Conservation (phyloP, 1,140 invertebrate species). For the Periplaneta americana region DNA sequence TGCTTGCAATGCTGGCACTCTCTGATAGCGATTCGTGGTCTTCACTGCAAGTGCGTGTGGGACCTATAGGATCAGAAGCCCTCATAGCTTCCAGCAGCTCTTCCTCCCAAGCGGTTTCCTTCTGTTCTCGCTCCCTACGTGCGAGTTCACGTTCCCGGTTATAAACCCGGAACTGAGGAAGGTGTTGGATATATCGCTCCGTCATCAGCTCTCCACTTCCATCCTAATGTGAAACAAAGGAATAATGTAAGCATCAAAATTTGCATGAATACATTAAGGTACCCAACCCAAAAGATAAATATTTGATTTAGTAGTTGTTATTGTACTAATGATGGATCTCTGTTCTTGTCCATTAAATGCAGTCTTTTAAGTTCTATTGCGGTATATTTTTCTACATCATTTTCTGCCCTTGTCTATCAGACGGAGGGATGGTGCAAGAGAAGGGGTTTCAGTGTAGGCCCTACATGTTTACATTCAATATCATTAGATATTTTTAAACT, state of each 20-base stretch:
- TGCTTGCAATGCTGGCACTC: not conserved
- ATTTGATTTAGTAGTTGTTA: too few species aligned
- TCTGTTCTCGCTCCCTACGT: slow-evolving; percentile 52
- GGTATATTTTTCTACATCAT: too few species aligned
- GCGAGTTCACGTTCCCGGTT: slow-evolving; percentile 64
- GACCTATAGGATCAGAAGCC: slow-evolving; percentile 29
- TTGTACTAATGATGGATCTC: too few species aligned
- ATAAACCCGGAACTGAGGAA: slow-evolving; percentile 59
- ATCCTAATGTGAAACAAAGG: not conserved
- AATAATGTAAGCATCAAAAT: not conserved
- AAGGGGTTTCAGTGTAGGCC: too few species aligned
- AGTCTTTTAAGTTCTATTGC: too few species aligned
- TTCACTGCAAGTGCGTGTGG: not conserved
- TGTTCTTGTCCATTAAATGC: too few species aligned
- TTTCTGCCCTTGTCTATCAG: too few species aligned
- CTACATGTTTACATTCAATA: too few species aligned
- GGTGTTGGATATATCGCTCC: slow-evolving; percentile 23
- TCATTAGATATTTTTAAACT: too few species aligned
- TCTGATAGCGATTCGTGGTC: not conserved
- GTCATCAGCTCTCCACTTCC: not conserved
- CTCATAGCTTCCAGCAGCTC: slow-evolving; percentile 62
- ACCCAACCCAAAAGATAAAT: too few species aligned
- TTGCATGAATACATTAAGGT: too few species aligned
- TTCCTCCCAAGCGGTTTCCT: slow-evolving; percentile 64
- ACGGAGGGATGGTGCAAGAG: too few species aligned